A percentile compares a stretch with the other conserved stretches of the same genome.
Conservation (phyloP, 2,888 invertebrate genomes). For the Catotricha subobsoleta region DNA sequence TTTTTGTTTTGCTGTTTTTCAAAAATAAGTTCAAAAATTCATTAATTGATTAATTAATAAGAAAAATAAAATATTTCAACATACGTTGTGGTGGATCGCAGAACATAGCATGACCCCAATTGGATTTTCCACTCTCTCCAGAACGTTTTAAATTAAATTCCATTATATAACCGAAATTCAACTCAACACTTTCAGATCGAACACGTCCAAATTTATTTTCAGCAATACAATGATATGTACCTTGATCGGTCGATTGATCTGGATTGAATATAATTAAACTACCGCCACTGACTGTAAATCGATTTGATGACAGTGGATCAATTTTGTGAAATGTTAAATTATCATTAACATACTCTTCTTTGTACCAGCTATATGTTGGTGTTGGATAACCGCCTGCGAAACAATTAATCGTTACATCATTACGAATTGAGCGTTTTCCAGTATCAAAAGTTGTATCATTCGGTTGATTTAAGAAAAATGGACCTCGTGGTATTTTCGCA, state of each 20-base stretch:
- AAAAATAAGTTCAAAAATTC: background rate
- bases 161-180: slow-evolving; percentile 78
- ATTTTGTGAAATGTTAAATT: slow-evolving; percentile 51
- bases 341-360: slow-evolving; percentile 71
- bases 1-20: background rate
- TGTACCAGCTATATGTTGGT: slow-evolving; percentile 78
- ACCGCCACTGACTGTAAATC: slow-evolving; percentile 82
- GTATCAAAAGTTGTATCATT: slow-evolving; percentile 67
- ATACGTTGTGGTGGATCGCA: slow-evolving; percentile 74
- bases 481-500: slow-evolving; percentile 67
- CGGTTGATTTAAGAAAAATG: slow-evolving; percentile 75
- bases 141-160: slow-evolving; percentile 81
- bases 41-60: background rate
- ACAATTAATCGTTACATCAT: slow-evolving; percentile 63
- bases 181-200: slow-evolving; percentile 67
- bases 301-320: slow-evolving; percentile 52
- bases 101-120: slow-evolving; percentile 84
- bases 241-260: slow-evolving; percentile 60
- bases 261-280: slow-evolving; percentile 76
- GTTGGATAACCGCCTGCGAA: slow-evolving; percentile 76
- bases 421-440: slow-evolving; percentile 44
- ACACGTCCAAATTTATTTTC: slow-evolving; percentile 77
- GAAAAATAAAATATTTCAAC: background rate
- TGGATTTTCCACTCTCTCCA: slow-evolving; percentile 67
- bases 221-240: slow-evolving; percentile 82